phyloP scores from a whole-genome alignment of 2,888 invertebrate species.

The Latrodectus elegans region DNA sequence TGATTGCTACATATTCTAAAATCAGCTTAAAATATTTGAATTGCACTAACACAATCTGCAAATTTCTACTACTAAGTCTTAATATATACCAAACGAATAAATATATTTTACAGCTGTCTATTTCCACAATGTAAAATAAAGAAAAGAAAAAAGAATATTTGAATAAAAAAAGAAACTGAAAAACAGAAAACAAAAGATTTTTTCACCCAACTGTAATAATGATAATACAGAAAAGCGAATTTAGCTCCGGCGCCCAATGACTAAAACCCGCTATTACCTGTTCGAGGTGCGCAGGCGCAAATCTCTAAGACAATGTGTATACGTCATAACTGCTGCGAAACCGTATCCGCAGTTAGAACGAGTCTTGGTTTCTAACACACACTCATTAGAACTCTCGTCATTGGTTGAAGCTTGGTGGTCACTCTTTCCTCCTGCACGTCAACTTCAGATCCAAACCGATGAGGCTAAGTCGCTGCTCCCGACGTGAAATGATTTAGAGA shows the following conservation, averaged over 20 bases:
- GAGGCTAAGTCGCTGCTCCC: background rate
- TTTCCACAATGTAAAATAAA: conserved; percentile 21
- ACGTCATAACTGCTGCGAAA: conserved; percentile 62
- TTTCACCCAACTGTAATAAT: conserved; percentile 14
- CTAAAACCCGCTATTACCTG: conserved; percentile 66
- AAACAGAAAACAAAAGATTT: conserved; percentile 6
- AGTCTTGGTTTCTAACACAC: conserved; percentile 23
- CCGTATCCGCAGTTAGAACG: conserved; percentile 61
- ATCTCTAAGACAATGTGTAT: conserved; percentile 60
- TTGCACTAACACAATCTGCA: too few relatives aligned
- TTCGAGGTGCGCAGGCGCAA: conserved; percentile 58
- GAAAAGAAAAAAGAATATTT: conserved; percentile 20
- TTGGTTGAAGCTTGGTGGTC: conserved; percentile 51
- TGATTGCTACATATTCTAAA: background rate
- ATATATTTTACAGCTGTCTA: too few relatives aligned
- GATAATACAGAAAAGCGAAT: conserved; percentile 38
- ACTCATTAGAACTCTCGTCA: conserved; percentile 23
- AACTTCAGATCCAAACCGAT: background rate
- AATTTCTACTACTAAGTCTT: too few relatives aligned
- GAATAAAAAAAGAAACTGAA: conserved; percentile 13
- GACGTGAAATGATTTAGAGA: background rate
- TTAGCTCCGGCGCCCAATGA: conserved; percentile 58
- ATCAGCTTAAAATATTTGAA: background rate
- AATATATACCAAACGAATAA: too few relatives aligned
- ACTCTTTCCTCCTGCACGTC: conserved; percentile 2